These are phyloP conservation scores for Drosophila meridionalis DNA, from an alignment of 2,888 invertebrate genomes.

Conservation along the genomic window DNA sequence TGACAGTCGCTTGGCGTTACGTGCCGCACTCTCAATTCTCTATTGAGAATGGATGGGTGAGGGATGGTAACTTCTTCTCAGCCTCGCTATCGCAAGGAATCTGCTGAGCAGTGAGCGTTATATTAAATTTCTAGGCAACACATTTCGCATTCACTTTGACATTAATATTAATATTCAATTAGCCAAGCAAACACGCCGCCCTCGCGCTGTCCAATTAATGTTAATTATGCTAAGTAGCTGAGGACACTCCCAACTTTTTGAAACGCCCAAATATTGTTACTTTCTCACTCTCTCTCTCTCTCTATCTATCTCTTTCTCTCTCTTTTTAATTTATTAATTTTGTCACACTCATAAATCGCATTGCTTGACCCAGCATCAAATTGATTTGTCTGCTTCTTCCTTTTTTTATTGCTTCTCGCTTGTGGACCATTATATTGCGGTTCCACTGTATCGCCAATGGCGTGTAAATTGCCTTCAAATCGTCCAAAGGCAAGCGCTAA, in stretches of 20 bases:
- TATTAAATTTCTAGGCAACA: slow-evolving; percentile 59
- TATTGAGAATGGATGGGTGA: not conserved
- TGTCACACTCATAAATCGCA: slow-evolving; percentile 36
- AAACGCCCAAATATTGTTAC: slow-evolving; percentile 3
- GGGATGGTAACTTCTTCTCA: not conserved
- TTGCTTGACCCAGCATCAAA: slow-evolving; percentile 36
- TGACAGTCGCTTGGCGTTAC: slow-evolving; percentile 17
- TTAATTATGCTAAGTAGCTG: slow-evolving; percentile 60
- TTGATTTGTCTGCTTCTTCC: slow-evolving; percentile 54
- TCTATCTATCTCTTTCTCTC: not conserved
- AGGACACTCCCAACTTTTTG: slow-evolving; percentile 34
- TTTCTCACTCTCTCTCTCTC: no score
- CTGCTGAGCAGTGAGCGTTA: slow-evolving; percentile 59
- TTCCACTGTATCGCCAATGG: slow-evolving; percentile 21
- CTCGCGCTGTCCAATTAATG: slow-evolving; percentile 44
- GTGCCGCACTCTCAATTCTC: slow-evolving; percentile 15
- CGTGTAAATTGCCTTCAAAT: slow-evolving; percentile 62
- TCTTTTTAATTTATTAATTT: slow-evolving; percentile 10
- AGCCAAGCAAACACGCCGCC: slow-evolving; percentile 50
- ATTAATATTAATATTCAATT: slow-evolving; percentile 79
- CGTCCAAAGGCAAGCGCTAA: slow-evolving; percentile 54
- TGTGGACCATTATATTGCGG: not conserved
- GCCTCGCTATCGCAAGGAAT: slow-evolving; percentile 31
- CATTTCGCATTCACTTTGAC: slow-evolving; percentile 62
- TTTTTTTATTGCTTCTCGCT: not conserved